Conservation (phyloP, 2,888 invertebrate species). For the Uloborus plumipes region DNA sequence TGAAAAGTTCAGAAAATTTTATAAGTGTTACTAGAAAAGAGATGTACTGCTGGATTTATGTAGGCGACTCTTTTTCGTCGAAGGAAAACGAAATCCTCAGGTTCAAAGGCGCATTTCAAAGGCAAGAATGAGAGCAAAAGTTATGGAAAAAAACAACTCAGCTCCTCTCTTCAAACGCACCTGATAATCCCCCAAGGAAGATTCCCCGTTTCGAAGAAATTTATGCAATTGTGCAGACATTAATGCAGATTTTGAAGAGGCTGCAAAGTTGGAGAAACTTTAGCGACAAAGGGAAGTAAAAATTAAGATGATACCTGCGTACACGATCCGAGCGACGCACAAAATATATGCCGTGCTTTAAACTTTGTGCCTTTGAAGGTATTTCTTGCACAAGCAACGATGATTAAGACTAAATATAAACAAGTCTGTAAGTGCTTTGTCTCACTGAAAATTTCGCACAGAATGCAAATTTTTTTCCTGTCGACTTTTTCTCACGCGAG, state of each 20-base stretch:
- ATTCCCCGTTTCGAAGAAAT: conserved; percentile 25
- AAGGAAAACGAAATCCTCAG: conserved; percentile 8
- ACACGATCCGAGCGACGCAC: conserved; percentile 26
- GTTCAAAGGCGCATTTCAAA: conserved; percentile 16
- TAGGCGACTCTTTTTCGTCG: conserved; percentile 30
- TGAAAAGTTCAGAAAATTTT: conserved; percentile 43
- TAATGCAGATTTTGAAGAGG: conserved; percentile 31
- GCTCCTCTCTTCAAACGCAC: neutral
- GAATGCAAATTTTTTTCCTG: too few species aligned
- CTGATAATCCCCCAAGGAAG: conserved; percentile 30
- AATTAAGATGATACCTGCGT: conserved; percentile 29
- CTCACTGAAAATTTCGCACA: too few species aligned
- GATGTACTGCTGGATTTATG: neutral
- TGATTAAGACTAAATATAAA: too few species aligned
- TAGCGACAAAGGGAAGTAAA: conserved; percentile 40
- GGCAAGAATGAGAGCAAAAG: conserved; percentile 14
- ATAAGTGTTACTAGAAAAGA: conserved; percentile 25
- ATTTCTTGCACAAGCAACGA: conserved; percentile 11
- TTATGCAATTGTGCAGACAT: conserved; percentile 40
- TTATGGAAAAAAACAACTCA: conserved; percentile 31
- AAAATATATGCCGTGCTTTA: conserved; percentile 4
- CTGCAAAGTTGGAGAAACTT: conserved; percentile 35
- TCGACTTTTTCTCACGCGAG: too few species aligned
- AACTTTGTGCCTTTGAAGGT: conserved; percentile 27
- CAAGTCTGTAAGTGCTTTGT: too few species aligned